A percentile compares a stretch with the other conserved stretches of the same genome.
Evolutionary conservation across 2,888 invertebrate species (phyloP).

Genomic region (Hirtodrosophila cameraria): DNA sequence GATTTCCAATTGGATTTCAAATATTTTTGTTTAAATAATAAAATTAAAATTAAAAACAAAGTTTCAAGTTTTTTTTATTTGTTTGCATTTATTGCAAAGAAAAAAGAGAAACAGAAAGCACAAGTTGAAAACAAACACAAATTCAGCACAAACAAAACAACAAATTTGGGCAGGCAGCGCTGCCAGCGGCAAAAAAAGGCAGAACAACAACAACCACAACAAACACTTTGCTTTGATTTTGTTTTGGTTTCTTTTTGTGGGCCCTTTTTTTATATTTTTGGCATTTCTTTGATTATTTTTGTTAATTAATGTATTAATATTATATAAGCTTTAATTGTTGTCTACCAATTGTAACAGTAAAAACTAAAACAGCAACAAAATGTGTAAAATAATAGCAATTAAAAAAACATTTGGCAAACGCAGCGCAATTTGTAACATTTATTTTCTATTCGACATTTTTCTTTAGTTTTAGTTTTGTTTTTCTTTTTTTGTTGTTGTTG

Average conservation of each 20-base stretch:
- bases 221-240: conserved; percentile 18
- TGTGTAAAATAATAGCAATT: conserved; percentile 21
- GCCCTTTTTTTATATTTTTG: conserved; percentile 12
- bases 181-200: conserved; percentile 31
- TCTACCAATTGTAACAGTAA: conserved; percentile 32
- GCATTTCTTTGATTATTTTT: conserved; percentile 20
- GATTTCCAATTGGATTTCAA: conserved; percentile 11
- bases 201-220: conserved; percentile 30
- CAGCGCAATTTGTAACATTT: conserved; percentile 34
- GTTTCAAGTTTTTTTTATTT: conserved; percentile 1
- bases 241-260: conserved; percentile 21
- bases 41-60: too few relatives aligned
- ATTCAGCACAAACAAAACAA: conserved; percentile 62
- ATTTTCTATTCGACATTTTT: conserved; percentile 34
- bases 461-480: conserved; percentile 31
- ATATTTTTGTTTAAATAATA: conserved; percentile 18
- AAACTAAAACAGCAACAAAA: conserved; percentile 8
- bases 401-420: conserved; percentile 15
- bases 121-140: conserved; percentile 42
- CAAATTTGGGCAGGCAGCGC: conserved; percentile 39
- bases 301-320: conserved; percentile 43
- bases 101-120: conserved; percentile 12
- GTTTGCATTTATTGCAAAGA: conserved; percentile 36
- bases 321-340: conserved; percentile 41
- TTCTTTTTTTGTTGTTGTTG: conserved; percentile 21